A percentile compares a stretch with the other conserved stretches of the same genome.
Evolutionary conservation across 1,140 invertebrate genomes (phyloP).

Genomic region (Rhagoletis zephyria): DNA sequence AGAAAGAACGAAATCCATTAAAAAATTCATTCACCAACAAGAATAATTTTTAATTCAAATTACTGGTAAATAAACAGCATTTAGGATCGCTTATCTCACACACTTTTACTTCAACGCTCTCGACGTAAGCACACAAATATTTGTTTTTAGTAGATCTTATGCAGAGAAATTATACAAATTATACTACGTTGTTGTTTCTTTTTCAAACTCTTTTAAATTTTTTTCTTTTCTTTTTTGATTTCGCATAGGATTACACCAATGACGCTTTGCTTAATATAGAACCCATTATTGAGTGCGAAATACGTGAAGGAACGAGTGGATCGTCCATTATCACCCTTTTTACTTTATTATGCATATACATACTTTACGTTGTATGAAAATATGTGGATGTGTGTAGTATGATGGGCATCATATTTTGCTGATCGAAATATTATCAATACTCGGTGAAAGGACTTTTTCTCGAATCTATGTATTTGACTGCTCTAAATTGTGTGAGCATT

Average conservation of each 20-base stretch:
- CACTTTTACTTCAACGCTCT: slow-evolving; percentile 42
- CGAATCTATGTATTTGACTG: not conserved
- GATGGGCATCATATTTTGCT: not conserved
- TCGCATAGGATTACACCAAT: slow-evolving; percentile 31
- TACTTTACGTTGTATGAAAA: not conserved
- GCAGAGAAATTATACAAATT: slow-evolving; percentile 48
- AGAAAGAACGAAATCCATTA: slow-evolving; percentile 51
- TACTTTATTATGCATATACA: not conserved
- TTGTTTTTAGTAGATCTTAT: slow-evolving; percentile 38
- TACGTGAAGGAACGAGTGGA: slow-evolving; percentile 39
- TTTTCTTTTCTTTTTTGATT: slow-evolving; percentile 3
- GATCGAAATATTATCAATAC: not conserved
- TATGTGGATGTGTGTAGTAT: slow-evolving; percentile 36
- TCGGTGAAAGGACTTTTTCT: not conserved
- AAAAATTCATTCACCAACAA: slow-evolving; percentile 48
- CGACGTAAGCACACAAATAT: slow-evolving; percentile 30
- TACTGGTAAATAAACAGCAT: slow-evolving; percentile 46
- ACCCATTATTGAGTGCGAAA: slow-evolving; percentile 9
- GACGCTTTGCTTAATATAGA: slow-evolving; percentile 42
- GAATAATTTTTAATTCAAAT: slow-evolving; percentile 34
- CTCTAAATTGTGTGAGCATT: not conserved
- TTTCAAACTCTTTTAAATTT: not conserved
- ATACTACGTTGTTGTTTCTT: slow-evolving; percentile 23
- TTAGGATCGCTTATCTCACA: slow-evolving; percentile 44
- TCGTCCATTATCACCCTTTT: slow-evolving; percentile 33